Evolutionary conservation across 2,888 invertebrate genomes (phyloP).

Genomic region (Acleris cristana): DNA sequence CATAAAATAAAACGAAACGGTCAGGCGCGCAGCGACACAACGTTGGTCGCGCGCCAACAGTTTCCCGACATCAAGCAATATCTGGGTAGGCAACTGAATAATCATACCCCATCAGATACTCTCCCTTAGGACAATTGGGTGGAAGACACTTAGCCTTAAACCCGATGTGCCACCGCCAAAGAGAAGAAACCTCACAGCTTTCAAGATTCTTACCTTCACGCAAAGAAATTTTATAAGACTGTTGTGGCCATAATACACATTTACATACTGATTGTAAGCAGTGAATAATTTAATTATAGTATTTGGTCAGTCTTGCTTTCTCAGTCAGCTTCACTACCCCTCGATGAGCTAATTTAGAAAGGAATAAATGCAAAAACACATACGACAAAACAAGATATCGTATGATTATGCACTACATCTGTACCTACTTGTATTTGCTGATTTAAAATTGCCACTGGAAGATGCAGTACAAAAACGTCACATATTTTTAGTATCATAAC

Average conservation of each 20-base stretch:
- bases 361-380: too few relatives aligned
- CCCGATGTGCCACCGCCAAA: not conserved
- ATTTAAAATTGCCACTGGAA: not conserved
- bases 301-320: too few relatives aligned
- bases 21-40: slow-evolving; percentile 66
- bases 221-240: too few relatives aligned
- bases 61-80: slow-evolving; percentile 45
- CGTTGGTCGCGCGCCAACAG: slow-evolving; percentile 76
- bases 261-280: too few relatives aligned
- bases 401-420: too few relatives aligned
- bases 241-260: too few relatives aligned
- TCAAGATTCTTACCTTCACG: too few relatives aligned
- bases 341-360: too few relatives aligned
- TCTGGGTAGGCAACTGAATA: slow-evolving; percentile 30
- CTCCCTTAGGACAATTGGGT: slow-evolving; percentile 23
- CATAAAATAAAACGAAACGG: slow-evolving; percentile 78
- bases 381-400: too few relatives aligned
- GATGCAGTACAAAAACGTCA: not conserved
- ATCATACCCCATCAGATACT: slow-evolving; percentile 18
- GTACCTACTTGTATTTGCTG: too few relatives aligned
- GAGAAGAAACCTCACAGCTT: not conserved
- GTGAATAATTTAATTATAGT: too few relatives aligned
- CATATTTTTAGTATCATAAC: not conserved
- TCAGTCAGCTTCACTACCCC: too few relatives aligned
- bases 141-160: not conserved